phyloP scores from a whole-genome alignment of 1,140 invertebrate species.

The Ditylenchus dipsaci region DNA sequence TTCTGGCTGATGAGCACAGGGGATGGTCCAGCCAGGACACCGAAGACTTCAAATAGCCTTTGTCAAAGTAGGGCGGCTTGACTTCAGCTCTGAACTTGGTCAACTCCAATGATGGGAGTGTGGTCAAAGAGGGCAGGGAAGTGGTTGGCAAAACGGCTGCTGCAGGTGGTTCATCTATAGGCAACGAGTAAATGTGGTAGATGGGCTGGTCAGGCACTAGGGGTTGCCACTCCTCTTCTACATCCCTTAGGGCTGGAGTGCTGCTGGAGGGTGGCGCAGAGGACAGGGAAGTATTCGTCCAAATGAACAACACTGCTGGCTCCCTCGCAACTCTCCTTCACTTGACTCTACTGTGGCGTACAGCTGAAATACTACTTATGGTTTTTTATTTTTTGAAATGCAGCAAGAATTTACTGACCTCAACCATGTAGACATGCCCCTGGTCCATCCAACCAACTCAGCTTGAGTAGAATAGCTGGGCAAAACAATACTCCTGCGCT shows the following conservation, averaged over 20 bases:
- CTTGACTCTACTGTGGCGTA: slow-evolving; percentile 46
- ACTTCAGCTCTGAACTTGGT: slow-evolving; percentile 26
- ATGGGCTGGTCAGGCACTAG: neutral
- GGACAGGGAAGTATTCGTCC: neutral
- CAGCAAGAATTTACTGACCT: slow-evolving; percentile 25
- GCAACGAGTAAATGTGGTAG: neutral
- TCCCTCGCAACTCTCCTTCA: slow-evolving; percentile 52
- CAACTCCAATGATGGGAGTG: neutral
- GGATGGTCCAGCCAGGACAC: slow-evolving; percentile 41
- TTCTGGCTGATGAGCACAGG: slow-evolving; percentile 7
- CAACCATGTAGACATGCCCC: slow-evolving; percentile 47
- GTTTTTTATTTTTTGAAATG: neutral
- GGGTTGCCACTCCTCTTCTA: neutral
- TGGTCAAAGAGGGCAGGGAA: neutral
- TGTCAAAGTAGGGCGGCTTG: slow-evolving; percentile 36
- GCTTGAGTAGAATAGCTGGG: slow-evolving; percentile 38
- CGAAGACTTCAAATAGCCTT: slow-evolving; percentile 11
- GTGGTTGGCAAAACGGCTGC: neutral
- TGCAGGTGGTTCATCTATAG: neutral
- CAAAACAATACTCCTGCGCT: slow-evolving; percentile 19
- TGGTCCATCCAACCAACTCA: slow-evolving; percentile 32
- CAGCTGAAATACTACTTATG: slow-evolving; percentile 24
- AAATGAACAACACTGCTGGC: slow-evolving; percentile 32
- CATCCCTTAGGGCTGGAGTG: neutral
- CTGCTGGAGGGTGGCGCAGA: neutral